phyloP scores from a whole-genome alignment of 2,888 invertebrate genomes.

The Drosophila greeni region DNA sequence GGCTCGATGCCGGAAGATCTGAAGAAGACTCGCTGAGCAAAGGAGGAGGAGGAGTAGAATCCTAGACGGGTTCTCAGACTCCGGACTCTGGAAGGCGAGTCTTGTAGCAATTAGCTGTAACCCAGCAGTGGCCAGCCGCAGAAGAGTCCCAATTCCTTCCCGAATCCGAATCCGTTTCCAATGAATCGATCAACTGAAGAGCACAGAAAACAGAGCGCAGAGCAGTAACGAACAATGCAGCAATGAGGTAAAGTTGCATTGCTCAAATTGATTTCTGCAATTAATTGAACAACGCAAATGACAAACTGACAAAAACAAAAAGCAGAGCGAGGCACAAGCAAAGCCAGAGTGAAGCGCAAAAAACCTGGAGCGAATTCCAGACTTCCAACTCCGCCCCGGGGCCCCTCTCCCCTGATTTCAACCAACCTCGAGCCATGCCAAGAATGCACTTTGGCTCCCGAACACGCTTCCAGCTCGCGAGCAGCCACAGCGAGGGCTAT shows the following conservation, averaged over 20 bases:
- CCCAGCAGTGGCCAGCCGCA: slow-evolving; percentile 31
- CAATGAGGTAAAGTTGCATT: slow-evolving; percentile 72
- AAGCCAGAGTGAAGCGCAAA: slow-evolving; percentile 23
- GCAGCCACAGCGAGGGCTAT: slow-evolving; percentile 3
- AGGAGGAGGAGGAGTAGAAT: slow-evolving; percentile 8
- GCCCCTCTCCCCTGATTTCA: slow-evolving; percentile 14
- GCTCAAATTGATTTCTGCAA: slow-evolving; percentile 77
- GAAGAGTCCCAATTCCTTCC: slow-evolving; percentile 50
- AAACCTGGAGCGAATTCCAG: slow-evolving; percentile 31
- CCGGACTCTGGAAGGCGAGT: slow-evolving; percentile 4
- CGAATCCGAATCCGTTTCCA: slow-evolving; percentile 61
- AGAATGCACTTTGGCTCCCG: slow-evolving; percentile 66
- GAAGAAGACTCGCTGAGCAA: slow-evolving; percentile 42
- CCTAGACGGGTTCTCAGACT: slow-evolving; percentile 42
- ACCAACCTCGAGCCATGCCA: slow-evolving; percentile 45
- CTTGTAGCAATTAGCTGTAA: slow-evolving; percentile 60
- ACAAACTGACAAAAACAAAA: slow-evolving; percentile 52
- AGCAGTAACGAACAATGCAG: slow-evolving; percentile 43
- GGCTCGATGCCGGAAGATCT: slow-evolving; percentile 62
- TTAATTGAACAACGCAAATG: slow-evolving; percentile 75
- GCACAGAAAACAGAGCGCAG: slow-evolving; percentile 4
- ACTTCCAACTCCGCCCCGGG: background rate
- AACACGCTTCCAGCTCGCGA: slow-evolving; percentile 64
- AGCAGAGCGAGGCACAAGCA: slow-evolving; percentile 14
- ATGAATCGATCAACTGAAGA: slow-evolving; percentile 61